phyloP scores from a whole-genome alignment of 2,888 invertebrate genomes.

The Chaitophorus viminalis region DNA sequence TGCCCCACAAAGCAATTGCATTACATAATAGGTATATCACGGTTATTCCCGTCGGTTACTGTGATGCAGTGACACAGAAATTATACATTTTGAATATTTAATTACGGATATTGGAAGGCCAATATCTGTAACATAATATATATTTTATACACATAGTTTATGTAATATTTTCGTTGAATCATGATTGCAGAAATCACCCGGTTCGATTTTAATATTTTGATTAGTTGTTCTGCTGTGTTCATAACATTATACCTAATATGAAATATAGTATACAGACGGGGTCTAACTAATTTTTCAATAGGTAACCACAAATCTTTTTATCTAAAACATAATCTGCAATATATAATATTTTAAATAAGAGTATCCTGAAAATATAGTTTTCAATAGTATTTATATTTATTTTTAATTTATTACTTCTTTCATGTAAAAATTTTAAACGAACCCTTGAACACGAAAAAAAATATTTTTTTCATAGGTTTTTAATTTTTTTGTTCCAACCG shows the following conservation, averaged over 20 bases:
- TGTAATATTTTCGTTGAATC: not conserved
- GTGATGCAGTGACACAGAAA: constrained; percentile 47
- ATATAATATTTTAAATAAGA: no score
- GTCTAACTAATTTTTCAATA: no score
- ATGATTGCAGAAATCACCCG: not conserved
- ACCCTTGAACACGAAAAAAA: not conserved
- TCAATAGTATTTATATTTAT: no score
- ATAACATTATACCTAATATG: no score
- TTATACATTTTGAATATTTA: constrained; percentile 39
- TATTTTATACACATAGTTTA: no score
- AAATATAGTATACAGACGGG: no score
- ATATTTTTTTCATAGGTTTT: not conserved
- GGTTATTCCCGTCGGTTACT: not conserved
- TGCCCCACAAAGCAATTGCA: constrained; percentile 3
- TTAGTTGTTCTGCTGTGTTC: not conserved
- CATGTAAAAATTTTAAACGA: not conserved
- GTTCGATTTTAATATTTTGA: not conserved
- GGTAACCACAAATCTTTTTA: no score
- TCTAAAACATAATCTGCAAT: no score
- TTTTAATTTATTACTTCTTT: not conserved
- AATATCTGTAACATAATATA: not conserved
- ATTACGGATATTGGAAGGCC: not conserved
- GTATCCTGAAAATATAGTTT: no score
- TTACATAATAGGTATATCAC: not conserved
- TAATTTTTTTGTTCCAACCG: not conserved